Percentiles rank a stretch among this genome's conserved stretches.
Conservation (phyloP, 2,797 vertebrate genomes). For the Coranthus polyacanthus region DNA sequence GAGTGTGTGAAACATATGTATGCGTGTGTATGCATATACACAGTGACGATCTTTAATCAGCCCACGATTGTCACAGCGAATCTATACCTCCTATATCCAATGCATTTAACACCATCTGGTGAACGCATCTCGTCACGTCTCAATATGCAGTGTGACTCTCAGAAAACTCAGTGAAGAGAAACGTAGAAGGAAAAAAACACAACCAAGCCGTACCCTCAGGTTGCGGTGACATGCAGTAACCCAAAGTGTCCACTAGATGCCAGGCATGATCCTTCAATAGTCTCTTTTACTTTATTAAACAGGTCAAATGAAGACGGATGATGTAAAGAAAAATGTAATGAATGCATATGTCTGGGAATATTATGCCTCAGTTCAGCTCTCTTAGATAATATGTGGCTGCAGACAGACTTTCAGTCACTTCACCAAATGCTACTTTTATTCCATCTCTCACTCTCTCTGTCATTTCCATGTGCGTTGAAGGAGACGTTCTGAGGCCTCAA, state of each 20-base stretch:
- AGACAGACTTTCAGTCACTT: too few species aligned
- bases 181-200: too few species aligned
- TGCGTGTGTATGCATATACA: neutral
- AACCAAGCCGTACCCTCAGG: too few species aligned
- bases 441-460: constrained; percentile 13
- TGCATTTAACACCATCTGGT: constrained; percentile 56
- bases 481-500: neutral
- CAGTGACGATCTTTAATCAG: constrained; percentile 37
- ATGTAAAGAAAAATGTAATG: constrained; percentile 1
- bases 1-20: neutral
- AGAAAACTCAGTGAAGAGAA: constrained; percentile 20
- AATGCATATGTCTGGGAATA: constrained; percentile 18
- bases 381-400: too few species aligned
- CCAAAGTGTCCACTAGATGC: constrained; percentile 70
- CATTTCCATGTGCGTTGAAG: too few species aligned
- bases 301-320: neutral
- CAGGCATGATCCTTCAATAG: constrained; percentile 54
- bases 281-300: neutral
- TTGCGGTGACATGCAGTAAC: constrained; percentile 21
- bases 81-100: constrained; percentile 35
- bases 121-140: constrained; percentile 41
- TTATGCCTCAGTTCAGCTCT: constrained; percentile 5
- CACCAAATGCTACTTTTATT: too few species aligned
- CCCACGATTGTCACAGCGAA: constrained; percentile 40
- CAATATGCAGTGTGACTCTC: constrained; percentile 30